These are phyloP conservation scores for Biston stratarius DNA, from an alignment of 2,888 invertebrate genomes.

Conservation along the genomic window DNA sequence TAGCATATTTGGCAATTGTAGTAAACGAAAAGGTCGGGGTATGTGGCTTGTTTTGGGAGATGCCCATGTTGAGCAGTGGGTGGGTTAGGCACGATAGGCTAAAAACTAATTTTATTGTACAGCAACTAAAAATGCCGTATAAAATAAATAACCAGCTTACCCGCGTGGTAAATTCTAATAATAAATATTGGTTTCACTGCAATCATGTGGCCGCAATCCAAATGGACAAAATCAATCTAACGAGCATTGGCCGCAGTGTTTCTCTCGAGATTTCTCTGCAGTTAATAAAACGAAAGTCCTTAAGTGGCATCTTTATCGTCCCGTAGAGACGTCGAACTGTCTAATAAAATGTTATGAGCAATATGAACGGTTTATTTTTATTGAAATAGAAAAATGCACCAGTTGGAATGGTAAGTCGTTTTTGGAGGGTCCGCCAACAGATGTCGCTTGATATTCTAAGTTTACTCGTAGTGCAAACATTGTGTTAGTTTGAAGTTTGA, in stretches of 20 bases:
- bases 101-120: no score
- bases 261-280: slow-evolving; percentile 52
- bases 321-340: slow-evolving; percentile 22
- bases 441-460: neutral
- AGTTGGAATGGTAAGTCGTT: neutral
- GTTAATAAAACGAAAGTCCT: slow-evolving; percentile 61
- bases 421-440: no score
- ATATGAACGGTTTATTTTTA: slow-evolving; percentile 31
- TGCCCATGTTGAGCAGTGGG: neutral
- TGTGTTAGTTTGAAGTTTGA: no score
- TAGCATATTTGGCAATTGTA: no score
- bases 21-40: no score
- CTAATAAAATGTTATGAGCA: slow-evolving; percentile 42
- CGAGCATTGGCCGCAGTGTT: slow-evolving; percentile 27
- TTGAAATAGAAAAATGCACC: slow-evolving; percentile 7
- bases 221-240: slow-evolving; percentile 32
- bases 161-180: slow-evolving; percentile 6
- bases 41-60: no score
- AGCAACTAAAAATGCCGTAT: no score
- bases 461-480: no score
- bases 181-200: slow-evolving; percentile 21
- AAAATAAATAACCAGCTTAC: neutral
- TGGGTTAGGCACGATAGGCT: no score
- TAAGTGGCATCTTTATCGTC: slow-evolving; percentile 41
- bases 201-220: slow-evolving; percentile 31